These are phyloP conservation scores for Tanytarsus gracilentus DNA, from an alignment of 2,888 invertebrate species.

Conservation along the genomic window DNA sequence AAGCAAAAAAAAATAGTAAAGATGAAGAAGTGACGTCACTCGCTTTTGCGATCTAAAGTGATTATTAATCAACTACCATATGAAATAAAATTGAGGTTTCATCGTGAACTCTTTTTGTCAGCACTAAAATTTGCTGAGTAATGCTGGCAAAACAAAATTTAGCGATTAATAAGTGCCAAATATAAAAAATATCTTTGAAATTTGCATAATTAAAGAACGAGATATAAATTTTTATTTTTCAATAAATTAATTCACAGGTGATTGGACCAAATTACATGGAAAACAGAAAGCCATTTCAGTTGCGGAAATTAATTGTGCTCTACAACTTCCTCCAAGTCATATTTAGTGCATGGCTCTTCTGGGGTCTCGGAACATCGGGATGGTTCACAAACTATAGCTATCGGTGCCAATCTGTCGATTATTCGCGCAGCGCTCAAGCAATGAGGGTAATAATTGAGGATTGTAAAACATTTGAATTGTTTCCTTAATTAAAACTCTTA, in stretches of 20 bases:
- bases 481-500: not conserved
- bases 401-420: slow-evolving; percentile 74
- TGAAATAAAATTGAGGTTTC: too few relatives aligned
- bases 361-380: slow-evolving; percentile 49
- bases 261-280: slow-evolving; percentile 77
- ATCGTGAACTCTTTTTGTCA: too few relatives aligned
- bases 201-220: not conserved
- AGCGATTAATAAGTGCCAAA: too few relatives aligned
- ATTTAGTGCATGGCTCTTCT: slow-evolving; percentile 49
- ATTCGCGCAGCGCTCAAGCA: slow-evolving; percentile 56
- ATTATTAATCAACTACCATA: too few relatives aligned
- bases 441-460: slow-evolving; percentile 50
- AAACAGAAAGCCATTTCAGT: slow-evolving; percentile 70
- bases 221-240: not conserved
- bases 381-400: slow-evolving; percentile 67
- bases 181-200: too few relatives aligned
- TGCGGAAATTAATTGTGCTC: slow-evolving; percentile 63
- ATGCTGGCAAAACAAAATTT: too few relatives aligned
- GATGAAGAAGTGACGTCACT: too few relatives aligned
- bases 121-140: too few relatives aligned
- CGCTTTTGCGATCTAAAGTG: too few relatives aligned
- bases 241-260: slow-evolving; percentile 46
- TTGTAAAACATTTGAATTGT: not conserved
- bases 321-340: slow-evolving; percentile 72
- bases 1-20: too few relatives aligned